Evolutionary conservation across 2,797 vertebrate genomes (phyloP), one percentile per base, ranked within the genome.

Genomic region (Antrozous pallidus): DNA sequence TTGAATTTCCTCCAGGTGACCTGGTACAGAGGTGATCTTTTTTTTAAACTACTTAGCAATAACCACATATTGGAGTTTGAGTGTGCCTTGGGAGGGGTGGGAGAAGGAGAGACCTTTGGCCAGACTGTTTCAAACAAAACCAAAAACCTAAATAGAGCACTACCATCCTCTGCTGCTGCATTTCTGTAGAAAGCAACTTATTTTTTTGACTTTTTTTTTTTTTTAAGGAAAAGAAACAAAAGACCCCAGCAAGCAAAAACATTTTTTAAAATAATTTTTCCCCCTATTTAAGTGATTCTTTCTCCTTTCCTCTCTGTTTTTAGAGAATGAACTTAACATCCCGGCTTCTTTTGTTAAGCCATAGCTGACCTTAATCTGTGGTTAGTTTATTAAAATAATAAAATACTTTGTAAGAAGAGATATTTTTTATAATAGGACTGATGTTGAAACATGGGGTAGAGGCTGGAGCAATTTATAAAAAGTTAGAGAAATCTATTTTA

Each of bases 341-440:
- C 90, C 8, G 96, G 96, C 97, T 97, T 97, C 96, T 98, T 98
- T 97, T 98, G 97, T 97, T 97, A 98, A 98, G 98, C 98, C 98
- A 26, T 84, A 58, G 96, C 97, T 97, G 96, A 98, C 98, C 93
- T 96, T 97, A 96, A 96, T 97, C 96, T 97, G 92, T 97, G 96
- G 96, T 96, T 97, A 96, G 96, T 96, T 97, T 96, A 97, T 97
- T 96, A 97, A 97, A 97, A 95, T 97, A 97, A 96, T 82, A 82
- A 92, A 92, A 89, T 87, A 96, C 91, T 97, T 97, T 97, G 88
- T 97, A 97, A 96, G 96, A 95, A 95, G 79, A 96, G 83, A 93
- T 97, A 97, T 97, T 97, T 97, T 97, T 97, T 85, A 97, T 97
- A 97, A 95, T 89, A 96, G 93, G 96, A 91, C 54, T 91, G 96